Percentiles rank a stretch among this genome's conserved stretches.
Conservation (phyloP, 2,797 vertebrate species). For the Coccyzus lansbergi region DNA sequence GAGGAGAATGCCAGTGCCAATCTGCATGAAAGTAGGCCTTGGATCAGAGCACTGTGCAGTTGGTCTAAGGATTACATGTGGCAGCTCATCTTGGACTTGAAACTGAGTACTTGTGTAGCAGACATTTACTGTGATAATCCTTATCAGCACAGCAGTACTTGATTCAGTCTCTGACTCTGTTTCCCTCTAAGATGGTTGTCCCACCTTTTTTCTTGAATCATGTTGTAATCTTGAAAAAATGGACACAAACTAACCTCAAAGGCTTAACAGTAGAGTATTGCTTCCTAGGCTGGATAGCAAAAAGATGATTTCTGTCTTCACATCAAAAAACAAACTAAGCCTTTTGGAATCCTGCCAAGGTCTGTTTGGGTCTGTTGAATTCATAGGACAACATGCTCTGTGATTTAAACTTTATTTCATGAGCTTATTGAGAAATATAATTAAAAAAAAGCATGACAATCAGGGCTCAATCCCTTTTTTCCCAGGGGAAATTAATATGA, state of each 20-base stretch:
- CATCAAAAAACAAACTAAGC: neutral
- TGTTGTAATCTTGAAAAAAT: neutral
- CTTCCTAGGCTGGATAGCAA: neutral
- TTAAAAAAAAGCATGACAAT: too few relatives aligned
- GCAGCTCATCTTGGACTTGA: neutral
- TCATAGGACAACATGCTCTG: neutral
- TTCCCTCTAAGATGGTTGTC: neutral
- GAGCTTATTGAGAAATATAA: neutral
- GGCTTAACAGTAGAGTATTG: neutral
- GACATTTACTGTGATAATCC: neutral
- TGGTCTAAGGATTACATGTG: neutral
- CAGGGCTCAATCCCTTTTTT: too few relatives aligned
- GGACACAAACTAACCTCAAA: neutral
- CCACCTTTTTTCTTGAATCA: neutral
- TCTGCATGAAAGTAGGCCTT: neutral
- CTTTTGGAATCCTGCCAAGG: neutral
- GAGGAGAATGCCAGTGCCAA: neutral
- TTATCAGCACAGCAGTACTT: neutral
- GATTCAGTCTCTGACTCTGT: neutral
- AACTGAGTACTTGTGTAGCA: neutral
- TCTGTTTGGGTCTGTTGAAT: neutral
- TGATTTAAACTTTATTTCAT: neutral
- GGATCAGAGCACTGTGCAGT: neutral
- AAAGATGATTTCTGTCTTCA: neutral
- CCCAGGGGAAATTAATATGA: too few relatives aligned